Evolutionary conservation across 2,888 invertebrate genomes (phyloP), one percentile per base, ranked within the genome.

Genomic region (Hirtodrosophila trivittata): DNA sequence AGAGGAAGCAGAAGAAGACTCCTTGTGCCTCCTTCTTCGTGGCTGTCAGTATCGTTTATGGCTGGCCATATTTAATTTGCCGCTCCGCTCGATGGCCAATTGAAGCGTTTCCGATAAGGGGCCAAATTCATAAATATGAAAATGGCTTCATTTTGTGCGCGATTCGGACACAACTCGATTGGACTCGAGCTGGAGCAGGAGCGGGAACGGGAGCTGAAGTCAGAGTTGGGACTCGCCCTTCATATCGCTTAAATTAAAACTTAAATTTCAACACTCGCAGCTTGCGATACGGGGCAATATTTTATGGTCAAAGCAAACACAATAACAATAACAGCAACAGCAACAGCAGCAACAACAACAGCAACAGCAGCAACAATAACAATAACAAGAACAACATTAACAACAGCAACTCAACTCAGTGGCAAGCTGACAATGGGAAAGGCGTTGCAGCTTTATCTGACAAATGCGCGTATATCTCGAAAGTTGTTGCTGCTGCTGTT

Each of bases 81-180:
- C 75, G 67, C 75, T 59, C 66, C 73, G 65, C 66, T 80, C 86
- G 71, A 80, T 82, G 77, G 75, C 82, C 86, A 83, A 83, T 83
- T 86, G 82, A 86, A 83, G 85, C 70, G 75, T 85, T 80, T 62
- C 71, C 86, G 82, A 83, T 83, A 83, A 83, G 85, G 70, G 77
- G 78, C 77, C 70, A 83, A 87, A 83, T 74, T 76, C 86, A 87
- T 86, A 85, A 86, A 86, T 81, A 86, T 83, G 84, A 86, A 86
- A 87, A 85, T 86, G 84, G 84, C 87, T 87, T 83, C 65, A 85
- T 85, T 87, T 84, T 54, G 71, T 63, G 72, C 65, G 56, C 77
- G 69, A 72, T 18, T 62, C 49, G 32, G 42, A 28, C 47, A 12
- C 46, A 57, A 39, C 10, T 32, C 25, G 3, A 12, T 41, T 12